Evolutionary conservation across 2,888 invertebrate genomes (phyloP), one percentile per base, ranked within the genome.

Genomic region (Calameuta pallipes): DNA sequence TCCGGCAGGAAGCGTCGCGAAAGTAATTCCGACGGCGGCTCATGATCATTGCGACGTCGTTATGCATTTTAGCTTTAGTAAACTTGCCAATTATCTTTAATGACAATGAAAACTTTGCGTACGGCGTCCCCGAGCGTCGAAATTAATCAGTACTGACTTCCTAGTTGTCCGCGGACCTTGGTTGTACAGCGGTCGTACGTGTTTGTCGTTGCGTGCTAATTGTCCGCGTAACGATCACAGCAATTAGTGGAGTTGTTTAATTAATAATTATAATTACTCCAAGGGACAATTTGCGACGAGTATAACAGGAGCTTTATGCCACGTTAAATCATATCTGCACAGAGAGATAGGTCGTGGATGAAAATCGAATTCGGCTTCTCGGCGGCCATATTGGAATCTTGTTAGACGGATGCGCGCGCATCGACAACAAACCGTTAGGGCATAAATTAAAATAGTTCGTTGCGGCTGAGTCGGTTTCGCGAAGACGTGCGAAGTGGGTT

Each of bases 181-280:
- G 23, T 9, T 23, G 9, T 23, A 23, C 23, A 23, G 2, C 23
- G 56, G 6, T 56, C 1, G 56, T 15, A 23, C 23, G 56, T 56
- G 56, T 1, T 23, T 2, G 56, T 56, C 56, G 56, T 56, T 56
- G 23, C 75, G 74, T 75, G 68, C 69, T 78, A 75, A 75, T 36
- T 68, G 75, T 35, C 34, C 75, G 36, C 37, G 37, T 78, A 78
- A 78, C 35, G 78, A 78, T 70, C 75, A 69, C 34, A 71, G 36
- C 75, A 75, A 78, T 78, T 78, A 75, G 70, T 30, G 35, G 23
- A 13, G 71, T 31, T 6, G 71, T 34, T 34, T 71, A 71, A 71
- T 71, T 71, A 34, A 31, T 71, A 71, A 71, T 71, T 71, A 71
- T 15, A 71, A 71, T 71, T 11, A 13, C 31, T 33, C 69, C 31